phyloP scores from a whole-genome alignment of 92 coral and sea anemone genomes.

The Bergia puertoricense region DNA sequence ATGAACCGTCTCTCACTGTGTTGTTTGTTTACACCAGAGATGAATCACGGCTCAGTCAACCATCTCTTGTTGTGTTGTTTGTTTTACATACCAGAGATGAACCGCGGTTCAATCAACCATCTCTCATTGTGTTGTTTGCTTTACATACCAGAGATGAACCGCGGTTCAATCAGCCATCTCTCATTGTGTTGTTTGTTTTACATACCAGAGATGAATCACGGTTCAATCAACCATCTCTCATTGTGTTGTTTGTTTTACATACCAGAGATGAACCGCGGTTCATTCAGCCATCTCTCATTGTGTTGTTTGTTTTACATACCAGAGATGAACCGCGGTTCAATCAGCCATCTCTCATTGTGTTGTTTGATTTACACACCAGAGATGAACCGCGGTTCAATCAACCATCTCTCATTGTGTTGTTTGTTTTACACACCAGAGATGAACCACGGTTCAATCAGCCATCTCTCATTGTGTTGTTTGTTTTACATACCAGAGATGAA shows the following conservation, averaged over 20 bases:
- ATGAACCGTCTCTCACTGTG: background rate
- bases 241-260: no score
- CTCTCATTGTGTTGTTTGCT: constrained; percentile 7
- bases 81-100: no score
- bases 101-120: background rate
- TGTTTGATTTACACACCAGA: background rate
- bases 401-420: background rate
- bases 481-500: background rate
- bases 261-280: no score
- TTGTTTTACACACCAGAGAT: constrained; percentile 66
- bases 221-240: no score
- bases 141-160: no score
- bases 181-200: no score
- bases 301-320: background rate
- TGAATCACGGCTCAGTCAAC: constrained; percentile 78
- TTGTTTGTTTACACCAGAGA: constrained; percentile 63
- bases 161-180: no score
- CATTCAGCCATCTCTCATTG: no score
- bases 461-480: constrained; percentile 5
- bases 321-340: constrained; percentile 96
- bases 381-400: no score
- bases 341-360: constrained; percentile 57
- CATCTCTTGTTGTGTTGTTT: no score
- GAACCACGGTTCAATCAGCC: constrained; percentile 96
- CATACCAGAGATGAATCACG: no score